Conservation (phyloP, 2,888 invertebrate genomes). For the Caenorhabditis macrosperma region DNA sequence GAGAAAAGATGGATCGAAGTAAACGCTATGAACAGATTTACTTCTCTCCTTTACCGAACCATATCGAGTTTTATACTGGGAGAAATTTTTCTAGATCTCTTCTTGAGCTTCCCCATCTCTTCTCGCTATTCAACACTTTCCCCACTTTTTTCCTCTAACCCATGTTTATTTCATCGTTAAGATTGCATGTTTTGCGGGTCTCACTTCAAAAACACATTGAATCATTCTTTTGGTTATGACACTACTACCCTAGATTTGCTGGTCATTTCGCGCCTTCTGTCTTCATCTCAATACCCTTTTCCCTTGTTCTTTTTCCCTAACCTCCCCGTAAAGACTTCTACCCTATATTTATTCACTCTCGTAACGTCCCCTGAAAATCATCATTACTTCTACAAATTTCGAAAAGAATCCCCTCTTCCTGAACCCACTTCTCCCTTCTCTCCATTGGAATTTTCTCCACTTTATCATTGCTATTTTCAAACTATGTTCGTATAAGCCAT, state of each 20-base stretch:
- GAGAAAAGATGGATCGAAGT: not conserved
- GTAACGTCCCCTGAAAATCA: not conserved
- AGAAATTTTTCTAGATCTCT: not conserved
- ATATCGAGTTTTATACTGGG: not conserved
- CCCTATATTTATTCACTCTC: not conserved
- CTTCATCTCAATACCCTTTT: not conserved
- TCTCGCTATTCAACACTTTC: not conserved
- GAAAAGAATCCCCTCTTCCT: not conserved
- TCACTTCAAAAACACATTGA: too few relatives aligned
- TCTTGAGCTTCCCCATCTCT: not conserved
- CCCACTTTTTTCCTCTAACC: not conserved
- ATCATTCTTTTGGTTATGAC: too few relatives aligned
- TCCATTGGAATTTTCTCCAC: not conserved
- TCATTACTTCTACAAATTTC: slow-evolving; percentile 9
- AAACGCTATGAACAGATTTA: not conserved
- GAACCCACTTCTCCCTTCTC: not conserved
- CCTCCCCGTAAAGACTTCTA: too few relatives aligned
- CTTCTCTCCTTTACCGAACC: not conserved
- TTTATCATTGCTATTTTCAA: slow-evolving; percentile 7
- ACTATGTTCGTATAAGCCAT: slow-evolving; percentile 9
- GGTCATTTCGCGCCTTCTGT: too few relatives aligned
- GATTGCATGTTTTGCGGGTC: not conserved
- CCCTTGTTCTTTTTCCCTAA: not conserved
- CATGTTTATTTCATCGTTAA: not conserved
- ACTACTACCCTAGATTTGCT: not conserved